Conservation (phyloP, 2,797 vertebrate species). For the Thalassophryne amazonica region DNA sequence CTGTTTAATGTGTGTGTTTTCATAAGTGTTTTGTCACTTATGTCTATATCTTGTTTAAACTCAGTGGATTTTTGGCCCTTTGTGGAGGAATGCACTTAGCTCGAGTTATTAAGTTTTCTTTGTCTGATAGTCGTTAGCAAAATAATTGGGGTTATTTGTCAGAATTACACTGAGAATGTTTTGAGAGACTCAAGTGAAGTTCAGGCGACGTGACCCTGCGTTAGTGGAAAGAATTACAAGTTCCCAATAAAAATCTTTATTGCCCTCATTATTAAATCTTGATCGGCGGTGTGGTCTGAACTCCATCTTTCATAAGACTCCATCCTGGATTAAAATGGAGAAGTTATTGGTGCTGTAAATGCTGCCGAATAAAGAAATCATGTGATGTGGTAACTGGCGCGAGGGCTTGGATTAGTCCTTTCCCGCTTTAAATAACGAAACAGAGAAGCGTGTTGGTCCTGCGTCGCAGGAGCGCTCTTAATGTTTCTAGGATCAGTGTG, state of each 20-base stretch:
- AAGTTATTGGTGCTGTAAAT: background rate
- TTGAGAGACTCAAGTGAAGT: background rate
- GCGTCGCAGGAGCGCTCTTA: background rate
- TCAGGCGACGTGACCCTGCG: background rate
- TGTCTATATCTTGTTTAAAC: too few relatives aligned
- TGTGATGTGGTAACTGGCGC: background rate
- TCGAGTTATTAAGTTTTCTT: too few relatives aligned
- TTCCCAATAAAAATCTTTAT: slow-evolving; percentile 1
- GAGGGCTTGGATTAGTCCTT: background rate
- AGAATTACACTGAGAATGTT: too few relatives aligned
- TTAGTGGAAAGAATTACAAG: background rate
- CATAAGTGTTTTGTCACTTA: too few relatives aligned
- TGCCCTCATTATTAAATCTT: background rate
- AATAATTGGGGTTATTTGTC: too few relatives aligned
- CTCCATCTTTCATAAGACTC: background rate
- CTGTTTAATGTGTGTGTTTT: too few relatives aligned
- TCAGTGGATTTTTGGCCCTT: too few relatives aligned
- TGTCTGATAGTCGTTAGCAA: too few relatives aligned
- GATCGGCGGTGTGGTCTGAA: background rate
- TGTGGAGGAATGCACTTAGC: too few relatives aligned
- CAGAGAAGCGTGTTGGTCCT: background rate
- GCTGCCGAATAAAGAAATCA: slow-evolving; percentile 3
- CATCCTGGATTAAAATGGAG: background rate
- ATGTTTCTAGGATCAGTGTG: slow-evolving; percentile 30
- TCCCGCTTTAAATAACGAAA: slow-evolving; percentile 34